Percentiles rank a stretch among this genome's conserved stretches.
These are phyloP conservation scores for Aromia moschata DNA, from an alignment of 2,888 invertebrate species.

Conservation along the genomic window DNA sequence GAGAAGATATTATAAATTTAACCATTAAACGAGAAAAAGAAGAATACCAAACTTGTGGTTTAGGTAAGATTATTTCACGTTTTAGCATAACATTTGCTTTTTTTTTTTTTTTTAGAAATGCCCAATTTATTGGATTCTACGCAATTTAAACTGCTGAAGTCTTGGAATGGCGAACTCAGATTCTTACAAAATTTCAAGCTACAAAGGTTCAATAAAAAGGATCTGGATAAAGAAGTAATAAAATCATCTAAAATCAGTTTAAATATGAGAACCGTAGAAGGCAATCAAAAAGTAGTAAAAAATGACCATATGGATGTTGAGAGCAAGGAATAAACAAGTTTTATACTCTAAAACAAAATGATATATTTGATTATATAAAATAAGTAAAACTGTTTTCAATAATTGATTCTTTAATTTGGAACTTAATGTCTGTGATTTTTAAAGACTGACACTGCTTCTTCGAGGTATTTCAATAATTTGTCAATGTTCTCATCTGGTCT, in stretches of 20 bases:
- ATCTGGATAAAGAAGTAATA: constrained; percentile 40
- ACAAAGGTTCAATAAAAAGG: constrained; percentile 66
- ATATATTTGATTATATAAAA: neutral
- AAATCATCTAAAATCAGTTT: neutral
- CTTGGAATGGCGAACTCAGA: constrained; percentile 75
- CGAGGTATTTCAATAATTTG: constrained; percentile 50
- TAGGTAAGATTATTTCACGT: constrained; percentile 65
- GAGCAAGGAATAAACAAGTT: constrained; percentile 6
- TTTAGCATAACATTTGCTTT: neutral
- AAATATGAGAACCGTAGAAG: neutral
- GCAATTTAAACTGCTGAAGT: constrained; percentile 69
- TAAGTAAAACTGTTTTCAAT: no score
- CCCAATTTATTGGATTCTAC: constrained; percentile 72
- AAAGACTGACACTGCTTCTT: constrained; percentile 46
- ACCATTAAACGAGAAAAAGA: constrained; percentile 77
- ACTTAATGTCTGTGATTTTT: constrained; percentile 41
- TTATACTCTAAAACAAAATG: neutral
- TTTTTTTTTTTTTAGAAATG: constrained; percentile 72
- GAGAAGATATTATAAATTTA: constrained; percentile 81
- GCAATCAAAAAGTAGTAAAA: no score
- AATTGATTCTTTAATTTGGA: no score
- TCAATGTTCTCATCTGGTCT: constrained; percentile 52
- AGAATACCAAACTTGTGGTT: constrained; percentile 80
- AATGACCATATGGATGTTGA: constrained; percentile 27
- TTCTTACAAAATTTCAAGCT: constrained; percentile 74